Evolutionary conservation across 2,888 invertebrate genomes (phyloP), one percentile per base, ranked within the genome.

Genomic region (Dascillus cervinus): DNA sequence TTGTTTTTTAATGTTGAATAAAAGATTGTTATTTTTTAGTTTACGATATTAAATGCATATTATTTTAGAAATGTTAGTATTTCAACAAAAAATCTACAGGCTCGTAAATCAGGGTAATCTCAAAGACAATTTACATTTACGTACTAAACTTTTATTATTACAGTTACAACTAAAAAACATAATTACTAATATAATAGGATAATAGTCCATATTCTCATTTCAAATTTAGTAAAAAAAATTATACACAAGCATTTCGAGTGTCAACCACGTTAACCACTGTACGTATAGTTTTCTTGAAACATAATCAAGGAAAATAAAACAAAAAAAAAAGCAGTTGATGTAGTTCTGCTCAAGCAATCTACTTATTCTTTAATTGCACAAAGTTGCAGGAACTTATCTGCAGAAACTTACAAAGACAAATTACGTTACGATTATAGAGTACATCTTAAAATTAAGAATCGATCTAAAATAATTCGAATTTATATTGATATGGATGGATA

Each of bases 181-280:
- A 58, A 55, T 52, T 51, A 17, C 4, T 17, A n/a, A n/a, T n/a
- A n/a, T 17, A 17, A 62, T 63, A 62, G 56, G 61, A 61, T 61
- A 62, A 62, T 61, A 63, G 62, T 62, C 62, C 62, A 61, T 62
- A 59, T 62, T 62, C 62, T 63, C 63, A 44, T 43, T 34, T 28
- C 37, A 55, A 57, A 55, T 53, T 58, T 56, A 55, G 53, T 55
- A 55, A 58, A 59, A 58, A 56, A 60, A 55, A 58, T 50, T 60
- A 58, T 58, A 60, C 60, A 61, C 53, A 60, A 60, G 58, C 58
- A 47, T 49, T 49, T 52, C 46, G 17, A 29, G 24, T 23, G 27
- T 29, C 12, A 23, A 30, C 22, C 34, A 34, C 32, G 28, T 34
- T 10, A 22, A 22, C 9, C 23, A 5, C 9, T 22, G 11, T n/a